Conservation (phyloP, 2,113 vertebrate genomes). For the Protobothrops mucrosquamatus region DNA sequence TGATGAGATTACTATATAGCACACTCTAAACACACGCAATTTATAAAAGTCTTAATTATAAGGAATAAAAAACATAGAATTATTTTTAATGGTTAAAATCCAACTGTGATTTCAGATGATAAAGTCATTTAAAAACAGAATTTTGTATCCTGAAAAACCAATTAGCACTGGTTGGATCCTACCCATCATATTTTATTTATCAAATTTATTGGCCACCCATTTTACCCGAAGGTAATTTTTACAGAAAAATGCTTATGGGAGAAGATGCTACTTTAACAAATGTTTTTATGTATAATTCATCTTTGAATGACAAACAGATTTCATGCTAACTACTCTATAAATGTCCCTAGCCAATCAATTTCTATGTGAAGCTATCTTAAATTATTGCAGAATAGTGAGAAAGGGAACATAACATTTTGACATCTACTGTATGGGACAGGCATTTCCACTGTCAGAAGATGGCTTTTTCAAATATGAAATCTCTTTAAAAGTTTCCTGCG, state of each 20-base stretch:
- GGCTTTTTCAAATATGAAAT: background rate
- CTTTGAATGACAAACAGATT: background rate
- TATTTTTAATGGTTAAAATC: background rate
- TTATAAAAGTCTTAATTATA: background rate
- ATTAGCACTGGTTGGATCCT: background rate
- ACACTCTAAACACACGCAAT: background rate
- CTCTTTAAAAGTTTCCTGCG: background rate
- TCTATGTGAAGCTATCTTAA: background rate
- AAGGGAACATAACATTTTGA: background rate
- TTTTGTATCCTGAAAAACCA: background rate
- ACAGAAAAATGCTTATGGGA: background rate
- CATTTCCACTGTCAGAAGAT: background rate
- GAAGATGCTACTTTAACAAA: background rate
- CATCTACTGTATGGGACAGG: background rate
- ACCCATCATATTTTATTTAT: background rate
- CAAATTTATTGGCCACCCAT: background rate
- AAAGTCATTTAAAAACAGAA: background rate
- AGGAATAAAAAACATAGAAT: background rate
- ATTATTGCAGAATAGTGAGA: background rate
- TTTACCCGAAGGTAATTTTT: background rate
- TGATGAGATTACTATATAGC: background rate
- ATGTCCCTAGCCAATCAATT: background rate
- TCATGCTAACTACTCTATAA: background rate
- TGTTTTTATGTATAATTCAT: background rate
- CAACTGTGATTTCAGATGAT: background rate